Conservation (phyloP, 2,888 invertebrate species). For the Orthosia incerta region DNA sequence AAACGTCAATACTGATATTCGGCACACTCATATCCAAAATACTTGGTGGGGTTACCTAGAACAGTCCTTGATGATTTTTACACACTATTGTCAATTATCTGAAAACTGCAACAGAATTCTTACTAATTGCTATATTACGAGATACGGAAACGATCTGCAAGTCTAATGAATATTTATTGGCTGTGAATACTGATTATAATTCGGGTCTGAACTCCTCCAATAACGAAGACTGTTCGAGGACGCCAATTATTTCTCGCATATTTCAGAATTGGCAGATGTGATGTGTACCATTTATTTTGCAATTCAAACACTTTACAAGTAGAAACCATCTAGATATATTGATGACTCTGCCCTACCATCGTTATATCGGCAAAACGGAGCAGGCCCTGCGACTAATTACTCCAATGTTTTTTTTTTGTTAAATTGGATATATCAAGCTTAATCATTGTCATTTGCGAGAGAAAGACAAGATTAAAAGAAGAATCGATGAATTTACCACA, state of each 20-base stretch:
- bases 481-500: not conserved
- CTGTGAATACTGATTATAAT: constrained; percentile 33
- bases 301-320: constrained; percentile 30
- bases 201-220: constrained; percentile 7
- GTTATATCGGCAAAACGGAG: not conserved
- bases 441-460: not conserved
- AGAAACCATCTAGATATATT: not conserved
- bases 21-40: constrained; percentile 34
- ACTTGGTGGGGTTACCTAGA: not conserved
- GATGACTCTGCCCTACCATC: not conserved
- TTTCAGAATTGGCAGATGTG: constrained; percentile 30
- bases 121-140: constrained; percentile 9
- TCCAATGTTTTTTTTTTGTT: not conserved
- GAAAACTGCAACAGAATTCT: constrained; percentile 1
- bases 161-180: constrained; percentile 48
- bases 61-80: not conserved
- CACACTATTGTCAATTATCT: constrained; percentile 5
- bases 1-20: constrained; percentile 21
- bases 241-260: constrained; percentile 45
- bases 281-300: constrained; percentile 28
- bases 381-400: not conserved
- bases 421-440: not conserved
- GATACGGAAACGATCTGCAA: constrained; percentile 24
- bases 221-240: constrained; percentile 24
- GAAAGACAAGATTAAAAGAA: not conserved